A percentile compares a stretch with the other conserved stretches of the same genome.
These are phyloP conservation scores for Phycodurus eques DNA, from an alignment of 2,113 vertebrate species.

Conservation along the genomic window DNA sequence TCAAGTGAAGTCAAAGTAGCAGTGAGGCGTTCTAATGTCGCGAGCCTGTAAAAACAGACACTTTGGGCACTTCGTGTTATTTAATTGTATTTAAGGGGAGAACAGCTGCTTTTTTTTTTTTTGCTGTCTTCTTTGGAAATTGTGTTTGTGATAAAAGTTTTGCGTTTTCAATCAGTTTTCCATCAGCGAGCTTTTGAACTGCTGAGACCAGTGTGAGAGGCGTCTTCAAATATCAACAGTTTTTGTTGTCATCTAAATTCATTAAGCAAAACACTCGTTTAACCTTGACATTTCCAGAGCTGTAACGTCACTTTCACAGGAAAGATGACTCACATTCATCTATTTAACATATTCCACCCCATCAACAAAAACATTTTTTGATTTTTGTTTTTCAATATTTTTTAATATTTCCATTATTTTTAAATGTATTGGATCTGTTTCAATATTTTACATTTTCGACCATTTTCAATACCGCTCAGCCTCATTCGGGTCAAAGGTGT, in stretches of 20 bases:
- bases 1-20: conserved; percentile 10
- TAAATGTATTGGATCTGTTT: too few relatives aligned
- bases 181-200: background rate
- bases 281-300: background rate
- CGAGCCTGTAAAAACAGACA: background rate
- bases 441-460: too few relatives aligned
- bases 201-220: background rate
- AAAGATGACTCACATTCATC: background rate
- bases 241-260: background rate
- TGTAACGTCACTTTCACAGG: background rate
- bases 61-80: background rate
- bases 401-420: too few relatives aligned
- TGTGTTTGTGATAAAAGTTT: background rate
- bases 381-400: too few relatives aligned
- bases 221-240: background rate
- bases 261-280: background rate
- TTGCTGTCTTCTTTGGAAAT: background rate
- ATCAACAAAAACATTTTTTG: background rate
- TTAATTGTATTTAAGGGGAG: background rate
- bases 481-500: too few relatives aligned
- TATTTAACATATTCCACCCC: background rate
- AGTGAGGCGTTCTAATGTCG: background rate
- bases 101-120: background rate
- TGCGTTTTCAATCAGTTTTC: background rate
- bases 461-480: too few relatives aligned